These are phyloP conservation scores for Prenolepis imparis DNA, from an alignment of 2,888 invertebrate species.

Conservation along the genomic window DNA sequence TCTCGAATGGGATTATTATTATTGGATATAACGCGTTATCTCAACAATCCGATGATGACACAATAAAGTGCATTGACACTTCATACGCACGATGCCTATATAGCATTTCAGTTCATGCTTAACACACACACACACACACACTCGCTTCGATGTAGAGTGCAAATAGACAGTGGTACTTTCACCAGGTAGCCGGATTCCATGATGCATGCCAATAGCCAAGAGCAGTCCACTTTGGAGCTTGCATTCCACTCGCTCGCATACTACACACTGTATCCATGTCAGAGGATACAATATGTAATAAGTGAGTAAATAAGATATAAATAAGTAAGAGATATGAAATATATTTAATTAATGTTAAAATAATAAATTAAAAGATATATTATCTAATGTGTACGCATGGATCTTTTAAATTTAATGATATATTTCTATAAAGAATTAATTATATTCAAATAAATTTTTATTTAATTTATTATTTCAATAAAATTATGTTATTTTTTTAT, in stretches of 20 bases:
- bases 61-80: conserved; percentile 82
- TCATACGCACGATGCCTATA: conserved; percentile 72
- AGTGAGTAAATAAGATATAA: conserved; percentile 18
- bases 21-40: conserved; percentile 71
- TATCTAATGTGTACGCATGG: not conserved
- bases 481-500: not conserved
- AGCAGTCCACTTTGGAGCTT: conserved; percentile 75
- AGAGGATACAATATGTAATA: conserved; percentile 50
- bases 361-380: conserved; percentile 1
- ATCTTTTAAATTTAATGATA: not conserved
- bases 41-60: conserved; percentile 79
- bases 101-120: conserved; percentile 72
- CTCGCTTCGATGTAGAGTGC: conserved; percentile 46
- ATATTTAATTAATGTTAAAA: not conserved
- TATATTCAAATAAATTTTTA: not conserved
- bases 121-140: conserved; percentile 57
- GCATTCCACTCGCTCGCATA: conserved; percentile 72
- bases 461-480: not conserved
- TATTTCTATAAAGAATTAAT: not conserved
- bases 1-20: not conserved
- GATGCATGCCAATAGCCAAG: conserved; percentile 76
- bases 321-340: not conserved
- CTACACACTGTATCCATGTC: conserved; percentile 67
- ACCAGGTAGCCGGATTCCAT: conserved; percentile 75
- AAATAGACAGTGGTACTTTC: conserved; percentile 77